Evolutionary conservation across 1,140 invertebrate species (phyloP).

Genomic region (Drosophila repleta): DNA sequence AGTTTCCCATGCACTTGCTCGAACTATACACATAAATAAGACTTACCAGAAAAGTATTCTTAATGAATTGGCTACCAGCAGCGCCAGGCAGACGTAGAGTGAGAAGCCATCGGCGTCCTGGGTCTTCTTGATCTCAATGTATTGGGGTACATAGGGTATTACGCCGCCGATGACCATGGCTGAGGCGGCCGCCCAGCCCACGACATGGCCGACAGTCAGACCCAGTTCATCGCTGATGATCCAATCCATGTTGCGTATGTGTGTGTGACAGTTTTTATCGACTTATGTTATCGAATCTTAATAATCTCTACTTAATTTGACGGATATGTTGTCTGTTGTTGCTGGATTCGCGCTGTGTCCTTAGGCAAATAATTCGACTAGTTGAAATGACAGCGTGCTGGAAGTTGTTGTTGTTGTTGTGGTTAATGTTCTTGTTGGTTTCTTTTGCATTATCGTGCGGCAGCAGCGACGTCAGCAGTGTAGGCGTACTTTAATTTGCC

Average conservation of each 20-base stretch:
- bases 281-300: conserved; percentile 20
- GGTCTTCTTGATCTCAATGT: conserved; percentile 94
- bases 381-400: conserved; percentile 46
- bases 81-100: conserved; percentile 96
- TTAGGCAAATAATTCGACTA: conserved; percentile 28
- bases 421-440: conserved; percentile 18
- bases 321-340: conserved; percentile 63
- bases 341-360: conserved; percentile 6
- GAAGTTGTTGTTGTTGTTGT: conserved; percentile 49
- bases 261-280: conserved; percentile 15
- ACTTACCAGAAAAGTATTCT: conserved; percentile 99
- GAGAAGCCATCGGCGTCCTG: conserved; percentile 98
- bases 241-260: conserved; percentile 85
- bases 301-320: conserved; percentile 44
- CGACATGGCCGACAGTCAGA: conserved; percentile 87
- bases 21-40: no score
- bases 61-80: conserved; percentile 97
- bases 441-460: conserved; percentile 50
- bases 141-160: conserved; percentile 95
- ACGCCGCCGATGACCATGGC: conserved; percentile 96
- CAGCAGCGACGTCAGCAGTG: conserved; percentile 32
- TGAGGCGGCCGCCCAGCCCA: conserved; percentile 88
- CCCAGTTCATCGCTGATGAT: conserved; percentile 89
- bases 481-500: conserved; percentile 45
- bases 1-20: no score